Conservation (phyloP, 2,113 vertebrate genomes). For the Burhinus bistriatus region DNA sequence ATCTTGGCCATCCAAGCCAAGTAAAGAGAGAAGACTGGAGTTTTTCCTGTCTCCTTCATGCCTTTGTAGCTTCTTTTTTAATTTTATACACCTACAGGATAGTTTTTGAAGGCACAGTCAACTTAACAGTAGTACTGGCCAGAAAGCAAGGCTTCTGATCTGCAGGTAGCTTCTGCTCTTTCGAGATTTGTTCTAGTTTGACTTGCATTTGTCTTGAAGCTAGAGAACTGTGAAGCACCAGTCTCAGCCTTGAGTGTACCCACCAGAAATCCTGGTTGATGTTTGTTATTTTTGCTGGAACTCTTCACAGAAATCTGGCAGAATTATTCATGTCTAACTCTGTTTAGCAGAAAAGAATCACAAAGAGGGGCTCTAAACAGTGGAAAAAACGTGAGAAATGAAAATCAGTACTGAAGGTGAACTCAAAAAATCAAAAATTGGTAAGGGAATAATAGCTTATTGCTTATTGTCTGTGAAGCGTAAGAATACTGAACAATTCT, state of each 20-base stretch:
- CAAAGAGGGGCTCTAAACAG: background rate
- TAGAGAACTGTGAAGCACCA: background rate
- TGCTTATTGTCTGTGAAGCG: background rate
- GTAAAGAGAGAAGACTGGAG: background rate
- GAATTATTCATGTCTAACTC: background rate
- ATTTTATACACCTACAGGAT: background rate
- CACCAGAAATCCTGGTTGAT: background rate
- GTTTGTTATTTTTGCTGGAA: background rate
- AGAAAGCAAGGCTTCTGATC: background rate
- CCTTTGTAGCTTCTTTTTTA: background rate
- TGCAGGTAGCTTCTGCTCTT: background rate
- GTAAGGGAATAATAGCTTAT: fast-evolving
- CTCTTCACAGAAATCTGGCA: background rate
- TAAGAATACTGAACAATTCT: background rate
- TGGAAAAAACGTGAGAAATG: background rate
- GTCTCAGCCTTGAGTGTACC: background rate
- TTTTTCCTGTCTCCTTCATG: background rate
- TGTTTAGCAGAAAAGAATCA: background rate
- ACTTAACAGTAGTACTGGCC: background rate
- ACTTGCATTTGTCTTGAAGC: background rate
- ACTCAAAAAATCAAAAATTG: background rate
- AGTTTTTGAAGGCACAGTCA: background rate
- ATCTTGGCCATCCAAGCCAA: background rate
- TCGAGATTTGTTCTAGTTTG: background rate
- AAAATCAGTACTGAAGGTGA: background rate